phyloP scores from a whole-genome alignment of 1,140 invertebrate species.

The Formica exsecta region DNA sequence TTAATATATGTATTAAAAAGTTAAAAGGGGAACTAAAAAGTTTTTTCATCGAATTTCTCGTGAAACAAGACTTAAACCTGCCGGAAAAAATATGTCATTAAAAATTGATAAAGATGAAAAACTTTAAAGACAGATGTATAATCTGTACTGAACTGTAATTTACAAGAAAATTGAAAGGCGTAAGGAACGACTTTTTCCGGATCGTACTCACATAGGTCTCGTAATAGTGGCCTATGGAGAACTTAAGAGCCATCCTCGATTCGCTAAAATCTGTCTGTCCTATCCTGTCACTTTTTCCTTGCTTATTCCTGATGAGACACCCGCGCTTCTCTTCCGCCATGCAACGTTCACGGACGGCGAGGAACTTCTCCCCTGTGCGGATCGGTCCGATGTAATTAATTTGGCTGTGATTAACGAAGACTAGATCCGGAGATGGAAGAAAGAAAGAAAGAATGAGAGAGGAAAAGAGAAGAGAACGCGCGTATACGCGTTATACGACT shows the following conservation, averaged over 20 bases:
- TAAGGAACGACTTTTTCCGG: neutral
- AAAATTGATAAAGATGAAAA: neutral
- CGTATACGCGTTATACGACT: conserved; percentile 77
- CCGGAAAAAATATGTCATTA: neutral
- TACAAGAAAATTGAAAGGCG: neutral
- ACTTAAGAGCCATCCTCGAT: conserved; percentile 82
- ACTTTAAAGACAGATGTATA: neutral
- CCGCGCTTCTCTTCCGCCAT: conserved; percentile 51
- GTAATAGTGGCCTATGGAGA: conserved; percentile 84
- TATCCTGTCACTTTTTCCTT: neutral
- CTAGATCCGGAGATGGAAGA: conserved; percentile 63
- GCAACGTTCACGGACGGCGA: conserved; percentile 40
- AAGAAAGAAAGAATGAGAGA: conserved; percentile 72
- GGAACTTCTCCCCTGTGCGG: conserved; percentile 53
- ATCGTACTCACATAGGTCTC: conserved; percentile 84
- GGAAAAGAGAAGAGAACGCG: conserved; percentile 69
- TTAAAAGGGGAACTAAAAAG: too few species aligned
- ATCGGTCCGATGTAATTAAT: conserved; percentile 79
- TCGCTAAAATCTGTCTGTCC: neutral
- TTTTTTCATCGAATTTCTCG: neutral
- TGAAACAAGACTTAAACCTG: neutral
- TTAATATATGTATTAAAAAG: too few species aligned
- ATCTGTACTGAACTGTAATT: neutral
- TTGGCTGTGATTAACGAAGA: conserved; percentile 80
- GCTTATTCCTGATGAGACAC: neutral